These are phyloP conservation scores for Morone chrysops DNA, from an alignment of 2,113 vertebrate genomes.

Conservation along the genomic window DNA sequence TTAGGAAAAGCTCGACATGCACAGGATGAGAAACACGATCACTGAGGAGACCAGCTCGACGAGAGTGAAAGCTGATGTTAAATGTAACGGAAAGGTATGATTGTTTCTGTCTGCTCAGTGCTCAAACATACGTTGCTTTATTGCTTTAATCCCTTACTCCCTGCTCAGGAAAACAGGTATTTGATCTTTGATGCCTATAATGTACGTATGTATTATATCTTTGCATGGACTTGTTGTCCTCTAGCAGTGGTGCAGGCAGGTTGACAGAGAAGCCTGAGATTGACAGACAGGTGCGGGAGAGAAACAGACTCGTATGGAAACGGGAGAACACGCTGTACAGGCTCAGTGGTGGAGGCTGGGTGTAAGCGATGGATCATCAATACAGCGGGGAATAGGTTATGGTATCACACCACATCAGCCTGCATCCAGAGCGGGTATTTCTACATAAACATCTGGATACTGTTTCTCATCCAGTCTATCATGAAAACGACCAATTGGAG, in stretches of 20 bases:
- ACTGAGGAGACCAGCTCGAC: neutral
- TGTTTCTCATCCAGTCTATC: neutral
- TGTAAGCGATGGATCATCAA: neutral
- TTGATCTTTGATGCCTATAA: neutral
- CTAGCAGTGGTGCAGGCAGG: neutral
- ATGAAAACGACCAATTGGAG: neutral
- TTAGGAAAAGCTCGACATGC: constrained; percentile 29
- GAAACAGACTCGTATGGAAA: constrained; percentile 1
- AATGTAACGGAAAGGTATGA: constrained; percentile 45
- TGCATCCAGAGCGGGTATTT: neutral
- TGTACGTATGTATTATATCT: too few species aligned
- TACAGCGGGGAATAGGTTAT: neutral
- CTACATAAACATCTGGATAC: neutral
- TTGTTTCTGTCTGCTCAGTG: too few species aligned
- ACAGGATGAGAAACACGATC: neutral
- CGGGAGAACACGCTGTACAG: constrained; percentile 16
- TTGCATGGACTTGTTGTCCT: neutral
- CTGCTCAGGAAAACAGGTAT: neutral
- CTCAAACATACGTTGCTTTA: neutral
- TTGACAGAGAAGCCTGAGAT: neutral
- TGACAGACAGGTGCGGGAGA: neutral
- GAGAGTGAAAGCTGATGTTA: neutral
- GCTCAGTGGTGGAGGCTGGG: neutral
- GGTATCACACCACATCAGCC: neutral
- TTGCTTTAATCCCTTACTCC: neutral